Percentiles rank a stretch among this genome's conserved stretches.
These are phyloP conservation scores for Argentina silus DNA, from an alignment of 2,797 vertebrate genomes.

Conservation along the genomic window DNA sequence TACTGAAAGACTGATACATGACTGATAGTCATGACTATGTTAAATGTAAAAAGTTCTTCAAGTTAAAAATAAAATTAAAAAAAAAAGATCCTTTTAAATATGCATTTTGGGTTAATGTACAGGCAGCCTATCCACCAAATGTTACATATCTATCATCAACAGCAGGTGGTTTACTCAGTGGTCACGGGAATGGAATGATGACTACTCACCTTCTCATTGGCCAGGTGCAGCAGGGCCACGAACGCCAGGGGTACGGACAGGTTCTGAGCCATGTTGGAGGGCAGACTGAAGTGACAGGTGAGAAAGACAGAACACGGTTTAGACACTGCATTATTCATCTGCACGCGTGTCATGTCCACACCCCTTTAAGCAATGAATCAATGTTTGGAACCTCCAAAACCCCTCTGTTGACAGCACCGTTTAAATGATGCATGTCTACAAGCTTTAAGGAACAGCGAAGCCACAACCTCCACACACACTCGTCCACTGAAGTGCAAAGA, in stretches of 20 bases:
- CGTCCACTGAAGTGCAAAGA: not conserved
- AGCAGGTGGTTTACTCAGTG: not conserved
- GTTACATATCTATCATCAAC: not conserved
- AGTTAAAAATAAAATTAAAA: not conserved
- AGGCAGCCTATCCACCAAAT: too few relatives aligned
- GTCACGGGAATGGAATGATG: not conserved
- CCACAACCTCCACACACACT: not conserved
- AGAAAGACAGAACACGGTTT: not conserved
- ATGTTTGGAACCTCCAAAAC: not conserved
- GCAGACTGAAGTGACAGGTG: conserved; percentile 78
- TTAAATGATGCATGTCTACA: conserved; percentile 9
- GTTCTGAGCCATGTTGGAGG: conserved; percentile 86
- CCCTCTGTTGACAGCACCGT: conserved; percentile 4
- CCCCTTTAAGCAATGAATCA: not conserved
- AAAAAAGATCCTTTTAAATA: too few relatives aligned
- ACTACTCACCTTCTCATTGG: conserved; percentile 90
- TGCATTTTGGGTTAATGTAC: too few relatives aligned
- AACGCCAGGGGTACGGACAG: conserved; percentile 92
- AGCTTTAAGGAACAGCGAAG: not conserved
- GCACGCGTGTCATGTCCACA: not conserved
- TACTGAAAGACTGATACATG: too few relatives aligned
- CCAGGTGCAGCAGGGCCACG: conserved; percentile 89
- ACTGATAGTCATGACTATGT: not conserved
- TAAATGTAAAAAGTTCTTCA: not conserved
- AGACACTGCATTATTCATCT: conserved; percentile 14